Evolutionary conservation across 2,113 vertebrate genomes (phyloP).

Genomic region (Benitochromis conjunctus): DNA sequence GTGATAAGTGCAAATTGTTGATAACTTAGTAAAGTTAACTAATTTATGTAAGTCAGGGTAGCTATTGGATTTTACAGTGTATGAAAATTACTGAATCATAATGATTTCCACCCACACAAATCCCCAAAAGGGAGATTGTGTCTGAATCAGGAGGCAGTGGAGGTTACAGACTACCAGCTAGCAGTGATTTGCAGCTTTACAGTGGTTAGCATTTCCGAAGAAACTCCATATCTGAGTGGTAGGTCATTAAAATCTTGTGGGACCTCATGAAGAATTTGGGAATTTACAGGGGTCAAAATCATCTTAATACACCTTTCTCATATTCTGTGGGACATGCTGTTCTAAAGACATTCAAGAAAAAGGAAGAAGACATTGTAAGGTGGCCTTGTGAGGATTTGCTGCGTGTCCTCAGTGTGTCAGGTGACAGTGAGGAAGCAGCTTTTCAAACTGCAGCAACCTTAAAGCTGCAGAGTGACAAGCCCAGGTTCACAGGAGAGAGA

Average conservation of each 20-base stretch:
- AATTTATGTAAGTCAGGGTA: too few relatives aligned
- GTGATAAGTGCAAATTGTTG: too few relatives aligned
- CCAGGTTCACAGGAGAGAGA: slow-evolving; percentile 1
- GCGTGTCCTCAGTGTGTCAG: slow-evolving; percentile 36
- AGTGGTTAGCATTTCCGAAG: not conserved
- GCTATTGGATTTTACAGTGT: too few relatives aligned
- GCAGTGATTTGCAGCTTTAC: not conserved
- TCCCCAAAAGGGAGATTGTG: not conserved
- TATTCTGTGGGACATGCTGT: not conserved
- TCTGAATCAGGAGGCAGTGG: not conserved
- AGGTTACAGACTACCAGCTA: not conserved
- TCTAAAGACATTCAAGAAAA: not conserved
- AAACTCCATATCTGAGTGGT: not conserved
- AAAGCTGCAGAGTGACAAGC: slow-evolving; percentile 48
- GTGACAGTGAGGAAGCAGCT: slow-evolving; percentile 45
- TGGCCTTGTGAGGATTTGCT: not conserved
- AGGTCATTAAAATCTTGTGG: not conserved
- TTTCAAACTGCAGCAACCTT: slow-evolving; percentile 31
- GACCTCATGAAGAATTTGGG: not conserved
- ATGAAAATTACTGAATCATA: not conserved
- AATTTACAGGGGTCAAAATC: not conserved
- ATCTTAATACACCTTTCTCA: not conserved
- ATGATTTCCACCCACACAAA: not conserved
- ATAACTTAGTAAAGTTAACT: too few relatives aligned
- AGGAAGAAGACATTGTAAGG: not conserved